A percentile compares a stretch with the other conserved stretches of the same genome.
Evolutionary conservation across 1,140 invertebrate genomes (phyloP).

Genomic region (Bradysia coprophila): DNA sequence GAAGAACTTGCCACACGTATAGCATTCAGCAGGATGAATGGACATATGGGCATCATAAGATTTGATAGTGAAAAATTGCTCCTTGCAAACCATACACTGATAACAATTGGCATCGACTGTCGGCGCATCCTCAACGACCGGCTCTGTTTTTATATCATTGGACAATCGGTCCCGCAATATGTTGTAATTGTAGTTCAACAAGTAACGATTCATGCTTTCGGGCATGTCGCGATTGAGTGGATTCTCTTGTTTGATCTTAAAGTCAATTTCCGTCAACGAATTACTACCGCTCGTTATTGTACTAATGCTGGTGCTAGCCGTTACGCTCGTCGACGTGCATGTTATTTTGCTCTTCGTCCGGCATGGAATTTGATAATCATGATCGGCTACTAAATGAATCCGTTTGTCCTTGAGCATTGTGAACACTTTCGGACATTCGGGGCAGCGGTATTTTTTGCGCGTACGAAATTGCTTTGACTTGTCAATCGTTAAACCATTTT

Average conservation of each 20-base stretch:
- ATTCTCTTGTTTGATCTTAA: neutral
- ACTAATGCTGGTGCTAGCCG: neutral
- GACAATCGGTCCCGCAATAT: neutral
- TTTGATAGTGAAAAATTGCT: slow-evolving; percentile 23
- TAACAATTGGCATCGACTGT: slow-evolving; percentile 16
- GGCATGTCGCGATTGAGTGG: neutral
- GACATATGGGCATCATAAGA: slow-evolving; percentile 49
- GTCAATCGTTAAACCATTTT: neutral
- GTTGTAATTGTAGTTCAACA: neutral
- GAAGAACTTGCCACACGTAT: slow-evolving; percentile 60
- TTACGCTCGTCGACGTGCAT: neutral
- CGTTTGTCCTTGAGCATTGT: slow-evolving; percentile 1
- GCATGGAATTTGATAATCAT: neutral
- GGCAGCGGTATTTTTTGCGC: slow-evolving; percentile 3
- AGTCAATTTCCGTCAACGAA: neutral
- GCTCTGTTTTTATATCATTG: neutral
- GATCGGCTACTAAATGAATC: neutral
- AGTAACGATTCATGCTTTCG: neutral
- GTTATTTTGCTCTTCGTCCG: neutral
- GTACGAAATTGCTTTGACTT: neutral
- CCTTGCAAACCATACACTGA: slow-evolving; percentile 33
- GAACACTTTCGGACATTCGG: slow-evolving; percentile 2
- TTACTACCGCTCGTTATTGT: neutral
- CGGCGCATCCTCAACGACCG: neutral
- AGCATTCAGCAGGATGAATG: slow-evolving; percentile 59